These are phyloP conservation scores for Sibirionetta formosa DNA, from an alignment of 2,797 vertebrate genomes.

Conservation along the genomic window DNA sequence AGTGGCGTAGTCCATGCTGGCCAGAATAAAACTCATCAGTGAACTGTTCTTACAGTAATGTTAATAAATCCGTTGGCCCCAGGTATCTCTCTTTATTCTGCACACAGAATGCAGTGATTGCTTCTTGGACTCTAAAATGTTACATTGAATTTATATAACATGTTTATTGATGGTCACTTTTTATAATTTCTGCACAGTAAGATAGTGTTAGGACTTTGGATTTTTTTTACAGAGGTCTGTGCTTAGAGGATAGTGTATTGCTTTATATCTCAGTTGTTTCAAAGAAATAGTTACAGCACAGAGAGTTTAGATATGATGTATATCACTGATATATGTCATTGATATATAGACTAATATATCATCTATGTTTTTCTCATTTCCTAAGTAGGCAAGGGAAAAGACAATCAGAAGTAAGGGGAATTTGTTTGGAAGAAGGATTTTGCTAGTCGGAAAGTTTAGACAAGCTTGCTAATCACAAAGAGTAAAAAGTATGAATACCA, in stretches of 20 bases:
- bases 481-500: background rate
- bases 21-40: conserved; percentile 1
- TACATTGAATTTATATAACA: conserved; percentile 66
- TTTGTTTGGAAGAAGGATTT: background rate
- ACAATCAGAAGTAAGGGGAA: background rate
- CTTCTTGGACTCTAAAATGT: conserved; percentile 48
- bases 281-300: background rate
- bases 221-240: conserved; percentile 6
- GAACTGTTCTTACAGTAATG: conserved; percentile 24
- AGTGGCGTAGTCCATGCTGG: background rate
- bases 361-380: background rate
- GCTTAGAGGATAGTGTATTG: background rate
- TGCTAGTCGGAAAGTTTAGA: background rate
- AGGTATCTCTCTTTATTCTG: conserved; percentile 55
- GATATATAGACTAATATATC: background rate
- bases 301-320: background rate
- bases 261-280: background rate
- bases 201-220: background rate
- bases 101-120: conserved; percentile 42
- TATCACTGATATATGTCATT: background rate
- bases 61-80: conserved; percentile 55
- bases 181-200: background rate
- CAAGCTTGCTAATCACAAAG: background rate
- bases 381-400: background rate
- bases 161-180: conserved; percentile 27